phyloP scores from a whole-genome alignment of 2,888 invertebrate genomes.

The Pogonocherus hispidulus region DNA sequence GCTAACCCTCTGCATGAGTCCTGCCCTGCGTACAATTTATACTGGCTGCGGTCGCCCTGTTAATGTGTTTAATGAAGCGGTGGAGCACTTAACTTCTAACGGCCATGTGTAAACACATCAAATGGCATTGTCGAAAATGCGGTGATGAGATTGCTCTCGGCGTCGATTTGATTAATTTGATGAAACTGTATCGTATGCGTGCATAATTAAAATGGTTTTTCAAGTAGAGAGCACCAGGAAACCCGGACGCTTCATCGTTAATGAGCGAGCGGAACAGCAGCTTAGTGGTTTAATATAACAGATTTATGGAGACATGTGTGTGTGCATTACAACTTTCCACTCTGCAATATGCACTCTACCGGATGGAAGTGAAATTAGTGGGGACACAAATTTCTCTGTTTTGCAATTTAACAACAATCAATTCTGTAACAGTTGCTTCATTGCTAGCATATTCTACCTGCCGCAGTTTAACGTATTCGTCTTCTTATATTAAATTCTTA shows the following conservation, averaged over 20 bases:
- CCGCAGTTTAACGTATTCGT: too few relatives aligned
- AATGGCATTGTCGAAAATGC: slow-evolving; percentile 39
- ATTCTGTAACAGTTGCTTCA: too few relatives aligned
- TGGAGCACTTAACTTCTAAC: slow-evolving; percentile 52
- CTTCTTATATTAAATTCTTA: too few relatives aligned
- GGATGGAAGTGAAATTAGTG: too few relatives aligned
- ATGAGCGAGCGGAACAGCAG: not conserved
- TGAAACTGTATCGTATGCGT: slow-evolving; percentile 3
- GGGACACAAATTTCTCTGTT: too few relatives aligned
- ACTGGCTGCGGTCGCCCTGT: slow-evolving; percentile 49
- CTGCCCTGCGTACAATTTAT: slow-evolving; percentile 38
- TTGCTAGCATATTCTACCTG: too few relatives aligned
- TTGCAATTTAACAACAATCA: too few relatives aligned
- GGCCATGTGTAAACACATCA: slow-evolving; percentile 49
- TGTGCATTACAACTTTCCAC: not conserved
- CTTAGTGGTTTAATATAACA: not conserved
- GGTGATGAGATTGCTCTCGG: slow-evolving; percentile 25
- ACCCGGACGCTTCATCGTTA: not conserved
- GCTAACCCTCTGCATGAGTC: too few relatives aligned
- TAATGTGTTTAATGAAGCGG: slow-evolving; percentile 55
- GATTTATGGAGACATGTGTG: not conserved
- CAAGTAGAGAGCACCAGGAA: not conserved
- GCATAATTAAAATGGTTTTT: slow-evolving; percentile 21
- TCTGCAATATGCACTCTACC: too few relatives aligned
- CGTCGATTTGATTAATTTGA: slow-evolving; percentile 27